A percentile compares a stretch with the other conserved stretches of the same genome.
Conservation (phyloP, 2,113 vertebrate genomes). For the Tachysurus vachellii region DNA sequence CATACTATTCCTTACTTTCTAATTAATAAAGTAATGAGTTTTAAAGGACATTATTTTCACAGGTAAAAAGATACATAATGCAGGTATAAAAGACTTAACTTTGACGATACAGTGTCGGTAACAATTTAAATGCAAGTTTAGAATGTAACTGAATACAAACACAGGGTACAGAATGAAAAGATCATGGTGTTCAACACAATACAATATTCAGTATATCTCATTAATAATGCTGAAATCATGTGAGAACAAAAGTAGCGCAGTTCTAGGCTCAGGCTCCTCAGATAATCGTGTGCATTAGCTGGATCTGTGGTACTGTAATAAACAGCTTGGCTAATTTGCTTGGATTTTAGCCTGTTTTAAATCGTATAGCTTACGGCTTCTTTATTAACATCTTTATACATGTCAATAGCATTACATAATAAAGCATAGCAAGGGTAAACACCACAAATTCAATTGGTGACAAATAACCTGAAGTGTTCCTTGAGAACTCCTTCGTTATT, state of each 20-base stretch:
- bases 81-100: background rate
- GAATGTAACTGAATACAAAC: background rate
- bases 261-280: too few species aligned
- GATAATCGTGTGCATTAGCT: too few species aligned
- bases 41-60: background rate
- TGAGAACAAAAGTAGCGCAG: background rate
- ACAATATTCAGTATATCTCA: background rate
- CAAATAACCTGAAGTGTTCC: background rate
- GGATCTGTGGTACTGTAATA: too few species aligned
- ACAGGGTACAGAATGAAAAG: background rate
- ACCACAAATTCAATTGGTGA: background rate
- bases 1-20: background rate
- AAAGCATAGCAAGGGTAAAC: background rate
- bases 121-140: background rate
- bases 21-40: background rate
- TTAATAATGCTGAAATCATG: background rate
- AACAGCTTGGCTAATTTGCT: too few species aligned
- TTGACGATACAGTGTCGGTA: background rate
- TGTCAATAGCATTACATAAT: background rate
- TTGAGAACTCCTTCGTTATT: background rate
- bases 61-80: background rate
- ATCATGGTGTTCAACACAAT: background rate
- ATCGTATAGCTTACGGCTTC: too few species aligned
- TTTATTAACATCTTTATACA: background rate
- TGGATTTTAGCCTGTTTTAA: too few species aligned